Conservation (phyloP, 2,888 invertebrate genomes). For the Leptinotarsa peninsularis region DNA sequence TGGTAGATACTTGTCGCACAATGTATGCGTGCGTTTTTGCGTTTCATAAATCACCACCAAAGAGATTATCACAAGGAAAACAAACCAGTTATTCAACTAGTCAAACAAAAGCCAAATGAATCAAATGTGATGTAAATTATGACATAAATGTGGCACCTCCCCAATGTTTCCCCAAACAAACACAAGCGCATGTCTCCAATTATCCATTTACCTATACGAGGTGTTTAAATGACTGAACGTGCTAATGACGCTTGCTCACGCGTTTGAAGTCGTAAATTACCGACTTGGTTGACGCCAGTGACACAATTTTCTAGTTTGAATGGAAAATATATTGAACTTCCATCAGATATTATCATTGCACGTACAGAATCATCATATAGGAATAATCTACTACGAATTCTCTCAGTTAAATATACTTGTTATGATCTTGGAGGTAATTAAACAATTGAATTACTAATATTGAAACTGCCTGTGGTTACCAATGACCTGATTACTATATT, state of each 20-base stretch:
- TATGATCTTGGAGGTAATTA: too few species aligned
- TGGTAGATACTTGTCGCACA: background rate
- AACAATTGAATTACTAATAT: too few species aligned
- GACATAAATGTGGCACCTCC: slow-evolving; percentile 51
- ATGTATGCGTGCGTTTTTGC: slow-evolving; percentile 1
- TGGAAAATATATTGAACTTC: background rate
- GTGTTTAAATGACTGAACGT: slow-evolving; percentile 57
- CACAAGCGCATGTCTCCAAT: slow-evolving; percentile 60
- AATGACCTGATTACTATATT: too few species aligned
- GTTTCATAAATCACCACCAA: background rate
- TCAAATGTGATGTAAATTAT: slow-evolving; percentile 47
- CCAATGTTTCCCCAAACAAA: slow-evolving; percentile 60
- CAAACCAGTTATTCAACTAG: slow-evolving; percentile 14
- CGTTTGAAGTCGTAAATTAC: slow-evolving; percentile 59
- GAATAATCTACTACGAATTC: too few species aligned
- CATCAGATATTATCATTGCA: background rate
- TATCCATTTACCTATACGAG: slow-evolving; percentile 62
- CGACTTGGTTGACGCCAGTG: slow-evolving; percentile 36
- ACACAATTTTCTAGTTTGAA: background rate
- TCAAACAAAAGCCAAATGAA: slow-evolving; percentile 18
- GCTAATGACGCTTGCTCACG: slow-evolving; percentile 60
- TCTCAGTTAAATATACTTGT: too few species aligned
- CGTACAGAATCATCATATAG: too few species aligned
- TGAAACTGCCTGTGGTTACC: too few species aligned
- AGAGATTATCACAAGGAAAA: slow-evolving; percentile 18